phyloP scores from a whole-genome alignment of 1,140 invertebrate genomes.

The Chymomyza costata region DNA sequence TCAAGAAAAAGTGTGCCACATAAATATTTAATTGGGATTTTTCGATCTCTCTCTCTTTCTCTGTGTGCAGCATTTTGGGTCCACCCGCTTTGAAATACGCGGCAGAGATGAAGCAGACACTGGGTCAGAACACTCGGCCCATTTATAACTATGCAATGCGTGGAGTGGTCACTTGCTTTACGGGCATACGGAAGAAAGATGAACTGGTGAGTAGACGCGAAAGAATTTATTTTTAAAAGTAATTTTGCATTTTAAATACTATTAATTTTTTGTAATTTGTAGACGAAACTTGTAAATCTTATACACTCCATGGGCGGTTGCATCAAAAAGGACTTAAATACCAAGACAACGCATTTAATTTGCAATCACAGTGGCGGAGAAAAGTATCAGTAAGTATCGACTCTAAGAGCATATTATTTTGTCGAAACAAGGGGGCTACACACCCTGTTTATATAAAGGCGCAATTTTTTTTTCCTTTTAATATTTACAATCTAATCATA shows the following conservation, averaged over 20 bases:
- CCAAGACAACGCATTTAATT: slow-evolving; percentile 94
- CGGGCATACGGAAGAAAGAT: slow-evolving; percentile 90
- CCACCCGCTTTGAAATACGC: slow-evolving; percentile 86
- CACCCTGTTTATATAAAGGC: neutral
- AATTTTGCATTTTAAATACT: slow-evolving; percentile 52
- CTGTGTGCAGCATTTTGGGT: slow-evolving; percentile 80
- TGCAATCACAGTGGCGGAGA: slow-evolving; percentile 89
- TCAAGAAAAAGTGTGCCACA: slow-evolving; percentile 62
- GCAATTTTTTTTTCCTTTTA: neutral
- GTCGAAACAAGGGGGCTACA: neutral
- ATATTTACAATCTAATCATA: no score
- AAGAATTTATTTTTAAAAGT: neutral
- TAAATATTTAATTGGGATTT: slow-evolving; percentile 61
- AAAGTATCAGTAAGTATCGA: slow-evolving; percentile 82
- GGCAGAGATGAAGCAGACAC: slow-evolving; percentile 81
- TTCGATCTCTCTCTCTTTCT: slow-evolving; percentile 12
- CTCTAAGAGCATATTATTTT: neutral
- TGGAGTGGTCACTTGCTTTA: slow-evolving; percentile 90
- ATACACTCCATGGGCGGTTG: slow-evolving; percentile 97
- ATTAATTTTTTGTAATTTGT: neutral
- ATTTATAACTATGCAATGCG: slow-evolving; percentile 91
- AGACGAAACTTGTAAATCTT: slow-evolving; percentile 88
- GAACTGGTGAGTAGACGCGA: slow-evolving; percentile 82
- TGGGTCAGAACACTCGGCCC: slow-evolving; percentile 84
- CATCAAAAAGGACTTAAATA: slow-evolving; percentile 90